Percentiles rank a stretch among this genome's conserved stretches.
Conservation (phyloP, 1,140 invertebrate species). For the Penaeus vannamei region DNA sequence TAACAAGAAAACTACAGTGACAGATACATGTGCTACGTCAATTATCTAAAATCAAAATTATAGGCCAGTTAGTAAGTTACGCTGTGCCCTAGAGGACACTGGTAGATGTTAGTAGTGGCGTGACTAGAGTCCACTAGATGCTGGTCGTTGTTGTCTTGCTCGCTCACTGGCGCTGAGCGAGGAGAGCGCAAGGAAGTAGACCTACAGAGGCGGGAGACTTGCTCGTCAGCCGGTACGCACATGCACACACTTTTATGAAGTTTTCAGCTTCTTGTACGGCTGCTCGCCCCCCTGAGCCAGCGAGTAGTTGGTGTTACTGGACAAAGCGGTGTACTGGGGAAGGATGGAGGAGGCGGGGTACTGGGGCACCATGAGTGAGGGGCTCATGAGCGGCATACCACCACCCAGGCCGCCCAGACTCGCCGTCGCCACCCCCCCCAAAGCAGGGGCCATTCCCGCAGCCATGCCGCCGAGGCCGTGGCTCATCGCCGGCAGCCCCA, state of each 20-base stretch:
- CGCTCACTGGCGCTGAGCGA: slow-evolving; percentile 52
- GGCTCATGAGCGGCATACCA: slow-evolving; percentile 50
- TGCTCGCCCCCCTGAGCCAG: slow-evolving; percentile 65
- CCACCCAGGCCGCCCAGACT: slow-evolving; percentile 43
- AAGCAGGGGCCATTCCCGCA: slow-evolving; percentile 31
- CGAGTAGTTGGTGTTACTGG: slow-evolving; percentile 63
- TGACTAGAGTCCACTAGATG: slow-evolving; percentile 67
- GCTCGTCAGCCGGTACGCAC: slow-evolving; percentile 50
- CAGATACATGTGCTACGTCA: slow-evolving; percentile 65
- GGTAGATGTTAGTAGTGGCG: slow-evolving; percentile 65
- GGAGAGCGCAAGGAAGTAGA: slow-evolving; percentile 48
- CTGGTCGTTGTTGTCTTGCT: slow-evolving; percentile 57
- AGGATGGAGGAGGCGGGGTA: slow-evolving; percentile 59
- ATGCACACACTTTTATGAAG: slow-evolving; percentile 65
- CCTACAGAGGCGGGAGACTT: slow-evolving; percentile 58
- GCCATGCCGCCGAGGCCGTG: slow-evolving; percentile 54
- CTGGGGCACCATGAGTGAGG: slow-evolving; percentile 52
- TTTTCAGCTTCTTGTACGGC: slow-evolving; percentile 69
- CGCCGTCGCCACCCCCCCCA: slow-evolving; percentile 51
- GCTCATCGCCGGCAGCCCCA: slow-evolving; percentile 40
- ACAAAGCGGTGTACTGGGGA: slow-evolving; percentile 64
- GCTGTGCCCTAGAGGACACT: slow-evolving; percentile 61
- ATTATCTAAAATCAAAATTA: slow-evolving; percentile 62
- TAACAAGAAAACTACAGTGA: slow-evolving; percentile 64
- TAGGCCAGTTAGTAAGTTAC: slow-evolving; percentile 67